A percentile compares a stretch with the other conserved stretches of the same genome.
phyloP scores from a whole-genome alignment of 2,888 invertebrate species.

The Cosmopolites sordidus region DNA sequence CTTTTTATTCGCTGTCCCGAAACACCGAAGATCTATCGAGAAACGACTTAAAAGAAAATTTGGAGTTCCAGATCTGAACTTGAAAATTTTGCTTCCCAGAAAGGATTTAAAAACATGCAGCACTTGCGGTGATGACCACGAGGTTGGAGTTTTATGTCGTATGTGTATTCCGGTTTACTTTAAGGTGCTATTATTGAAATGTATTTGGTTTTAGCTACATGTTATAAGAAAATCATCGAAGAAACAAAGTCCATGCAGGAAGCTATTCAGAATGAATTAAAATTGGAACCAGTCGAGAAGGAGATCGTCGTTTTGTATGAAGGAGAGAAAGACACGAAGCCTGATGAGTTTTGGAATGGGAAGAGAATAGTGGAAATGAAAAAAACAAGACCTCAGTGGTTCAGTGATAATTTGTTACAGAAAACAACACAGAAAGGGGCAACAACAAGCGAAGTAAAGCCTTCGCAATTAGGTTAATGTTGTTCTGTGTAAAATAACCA shows the following conservation, averaged over 20 bases:
- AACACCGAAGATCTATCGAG: conserved; percentile 71
- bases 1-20: conserved; percentile 79
- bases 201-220: conserved; percentile 61
- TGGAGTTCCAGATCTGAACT: conserved; percentile 62
- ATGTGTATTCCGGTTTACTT: conserved; percentile 45
- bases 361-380: conserved; percentile 83
- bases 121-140: conserved; percentile 80
- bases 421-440: conserved; percentile 69
- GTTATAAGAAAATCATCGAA: conserved; percentile 74
- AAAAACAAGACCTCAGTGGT: conserved; percentile 84
- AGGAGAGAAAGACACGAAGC: conserved; percentile 67
- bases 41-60: conserved; percentile 68
- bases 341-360: conserved; percentile 60
- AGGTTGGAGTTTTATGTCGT: conserved; percentile 78
- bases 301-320: conserved; percentile 84
- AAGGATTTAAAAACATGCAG: conserved; percentile 71
- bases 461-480: conserved; percentile 63
- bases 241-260: conserved; percentile 81
- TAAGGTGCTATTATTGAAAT: not conserved
- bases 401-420: conserved; percentile 77
- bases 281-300: conserved; percentile 70
- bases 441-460: conserved; percentile 68
- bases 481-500: too few species aligned
- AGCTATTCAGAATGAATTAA: conserved; percentile 66
- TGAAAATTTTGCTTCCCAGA: conserved; percentile 68